phyloP scores from a whole-genome alignment of 2,797 vertebrate genomes.

The Tapirus indicus region DNA sequence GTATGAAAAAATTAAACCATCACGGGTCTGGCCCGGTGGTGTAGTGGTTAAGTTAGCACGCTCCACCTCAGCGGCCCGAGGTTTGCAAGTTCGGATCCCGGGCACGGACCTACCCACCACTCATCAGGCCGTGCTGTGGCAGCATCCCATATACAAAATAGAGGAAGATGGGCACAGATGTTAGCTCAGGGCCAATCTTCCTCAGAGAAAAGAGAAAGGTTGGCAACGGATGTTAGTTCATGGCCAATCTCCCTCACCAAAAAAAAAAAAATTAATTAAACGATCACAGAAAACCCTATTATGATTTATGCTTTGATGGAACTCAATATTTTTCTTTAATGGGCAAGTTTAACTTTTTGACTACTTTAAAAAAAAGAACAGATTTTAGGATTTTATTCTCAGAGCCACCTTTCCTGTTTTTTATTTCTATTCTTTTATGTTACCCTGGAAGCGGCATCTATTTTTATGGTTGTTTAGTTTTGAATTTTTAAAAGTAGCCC shows the following conservation, averaged over 20 bases:
- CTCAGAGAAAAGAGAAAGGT: too few species aligned
- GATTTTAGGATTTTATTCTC: conserved; percentile 34
- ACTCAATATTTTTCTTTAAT: neutral
- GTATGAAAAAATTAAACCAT: neutral
- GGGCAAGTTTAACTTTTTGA: neutral
- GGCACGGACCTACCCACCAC: too few species aligned
- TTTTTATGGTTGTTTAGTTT: conserved; percentile 39
- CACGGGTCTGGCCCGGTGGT: too few species aligned
- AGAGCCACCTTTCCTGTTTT: neutral
- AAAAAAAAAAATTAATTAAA: neutral
- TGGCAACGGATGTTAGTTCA: too few species aligned
- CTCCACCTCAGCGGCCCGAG: too few species aligned
- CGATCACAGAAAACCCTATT: neutral
- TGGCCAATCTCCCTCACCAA: too few species aligned
- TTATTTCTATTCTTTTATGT: conserved; percentile 1
- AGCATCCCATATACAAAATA: too few species aligned
- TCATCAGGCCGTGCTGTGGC: too few species aligned
- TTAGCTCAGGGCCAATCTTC: too few species aligned
- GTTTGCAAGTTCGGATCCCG: too few species aligned
- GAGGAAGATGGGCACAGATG: too few species aligned
- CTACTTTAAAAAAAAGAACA: neutral
- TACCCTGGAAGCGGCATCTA: conserved; percentile 55
- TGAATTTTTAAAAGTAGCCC: conserved; percentile 54
- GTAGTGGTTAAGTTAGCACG: too few species aligned
- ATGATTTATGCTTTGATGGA: neutral